Evolutionary conservation across 2,113 vertebrate genomes (phyloP), one percentile per base, ranked within the genome.

Genomic region (Carassius carassius): DNA sequence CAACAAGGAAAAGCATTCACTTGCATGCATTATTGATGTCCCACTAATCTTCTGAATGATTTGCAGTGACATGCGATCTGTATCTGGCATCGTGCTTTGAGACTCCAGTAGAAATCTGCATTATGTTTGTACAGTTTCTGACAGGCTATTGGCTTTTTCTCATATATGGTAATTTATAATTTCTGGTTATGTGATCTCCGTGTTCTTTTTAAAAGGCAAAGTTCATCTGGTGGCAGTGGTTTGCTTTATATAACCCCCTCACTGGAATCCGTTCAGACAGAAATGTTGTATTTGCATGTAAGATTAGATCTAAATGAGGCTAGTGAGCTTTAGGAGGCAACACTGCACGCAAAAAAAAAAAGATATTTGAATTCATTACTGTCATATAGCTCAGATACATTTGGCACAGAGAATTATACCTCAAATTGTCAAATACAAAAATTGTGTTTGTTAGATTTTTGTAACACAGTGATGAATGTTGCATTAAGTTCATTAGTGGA

Each of bases 171-270:
- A 60, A 58, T 77, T 69, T 84, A 47, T 81, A 10, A 69, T 78
- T 80, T 51, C 56, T 81, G 79, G 54, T 54, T n/a, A 75, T 35
- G 25, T 73, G 58, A 58, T 75, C 84, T 76, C 14, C 7, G 16
- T 77, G 85, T 65, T 44, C 60, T 82, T 82, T 86, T 76, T 13
- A 86, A 87, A 87, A 78, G 82, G 82, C 82, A 81, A 78, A 80
- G 76, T 79, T 72, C 37, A 76, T 49, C 51, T 81, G 81, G 80
- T 83, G 56, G 63, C 47, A 32, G 44, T 72, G 62, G 72, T 75
- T 80, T 8, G 32, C 74, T 81, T 88, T 75, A 81, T 29, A 83
- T 84, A 84, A 84, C 77, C 56, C 69, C 44, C 23, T 87, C 29
- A 72, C 21, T 78, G 37, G 23, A 81, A 84, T 76, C 14, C 7